phyloP scores from a whole-genome alignment of 2,888 invertebrate genomes.

The Neria commutata region DNA sequence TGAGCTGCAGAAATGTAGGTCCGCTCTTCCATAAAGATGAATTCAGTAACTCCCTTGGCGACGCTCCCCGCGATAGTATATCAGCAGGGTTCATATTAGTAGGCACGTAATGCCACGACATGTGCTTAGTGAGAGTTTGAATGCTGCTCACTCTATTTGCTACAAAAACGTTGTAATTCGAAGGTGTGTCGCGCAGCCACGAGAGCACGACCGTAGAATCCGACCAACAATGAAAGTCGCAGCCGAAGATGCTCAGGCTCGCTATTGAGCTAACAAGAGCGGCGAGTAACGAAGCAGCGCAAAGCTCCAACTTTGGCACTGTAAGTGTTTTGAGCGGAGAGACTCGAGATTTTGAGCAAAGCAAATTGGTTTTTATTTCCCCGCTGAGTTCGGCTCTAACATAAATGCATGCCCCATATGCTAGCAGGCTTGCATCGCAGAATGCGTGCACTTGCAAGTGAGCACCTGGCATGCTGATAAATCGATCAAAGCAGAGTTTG shows the following conservation, averaged over 20 bases:
- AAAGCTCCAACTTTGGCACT: conserved; percentile 4
- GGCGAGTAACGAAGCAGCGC: conserved; percentile 3
- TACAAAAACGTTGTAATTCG: conserved; percentile 13
- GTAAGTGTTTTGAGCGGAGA: conserved; percentile 11
- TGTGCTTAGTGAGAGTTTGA: too few species aligned
- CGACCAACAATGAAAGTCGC: conserved; percentile 13
- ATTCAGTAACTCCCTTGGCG: too few species aligned
- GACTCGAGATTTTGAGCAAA: conserved; percentile 15
- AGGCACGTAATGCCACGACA: too few species aligned
- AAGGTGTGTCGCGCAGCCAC: conserved; percentile 12
- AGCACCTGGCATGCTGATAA: background rate
- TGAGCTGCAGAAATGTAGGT: too few species aligned
- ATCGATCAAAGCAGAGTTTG: conserved; percentile 16
- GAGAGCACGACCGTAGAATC: conserved; percentile 10
- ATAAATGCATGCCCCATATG: conserved; percentile 17
- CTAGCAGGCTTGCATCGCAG: background rate
- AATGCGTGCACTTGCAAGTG: conserved; percentile 17
- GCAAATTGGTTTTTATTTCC: background rate
- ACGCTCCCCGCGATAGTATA: too few species aligned
- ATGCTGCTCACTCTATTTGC: conserved; percentile 4
- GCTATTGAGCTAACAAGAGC: background rate
- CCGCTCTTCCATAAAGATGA: too few species aligned
- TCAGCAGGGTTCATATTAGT: too few species aligned
- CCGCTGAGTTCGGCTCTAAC: conserved; percentile 6
- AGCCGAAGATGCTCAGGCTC: background rate